Base-by-base conservation (phyloP, 1,140 invertebrate species). In the Calycopis cecrops region DNA sequence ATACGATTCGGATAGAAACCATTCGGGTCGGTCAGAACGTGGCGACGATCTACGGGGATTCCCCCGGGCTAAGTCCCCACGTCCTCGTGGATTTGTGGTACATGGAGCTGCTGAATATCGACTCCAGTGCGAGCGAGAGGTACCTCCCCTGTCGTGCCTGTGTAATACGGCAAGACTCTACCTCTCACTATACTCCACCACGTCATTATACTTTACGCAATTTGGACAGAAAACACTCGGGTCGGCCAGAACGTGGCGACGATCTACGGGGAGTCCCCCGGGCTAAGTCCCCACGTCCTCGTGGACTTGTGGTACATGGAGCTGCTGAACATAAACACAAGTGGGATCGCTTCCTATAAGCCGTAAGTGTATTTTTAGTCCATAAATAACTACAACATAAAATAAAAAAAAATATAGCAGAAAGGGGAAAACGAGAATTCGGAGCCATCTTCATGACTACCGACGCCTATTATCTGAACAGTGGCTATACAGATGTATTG, bases 291-390 rank as follows among this genome's bases (percentile, higher is more conserved):
- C 0, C 21, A 67, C 4, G 59, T 71, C 0, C 56, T 85, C 1
- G 76, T 85, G 1, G 79, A 85, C 48, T 61, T 85, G 6, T 85
- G 81, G 81, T 85, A 79, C 42, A 76, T 79, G 71, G 73, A 82
- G 49, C 56, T 85, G 12, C 50, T 85, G 3, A 73, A 82, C 42
- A 52, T 70, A 0, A 85, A 85, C 35, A 21, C 56, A 16, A 70
- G 74, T 3, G 49, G 76, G n/a, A 52, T 82, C 28, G 42, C 60
- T 3, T 56, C 60, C 47, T 82, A 73, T 62, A 49, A 55, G 28
- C 57, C 67, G 78, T 84, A 67, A 75, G 76, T 67, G 47, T 44
- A 8, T 14, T 40, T 14, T 40, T 40, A 10, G 11, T 40, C 7
- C 9, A 37, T 35, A 6, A 6, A 35, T 9, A 6, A 4, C 34